phyloP scores from a whole-genome alignment of 2,797 vertebrate species.

The Poecilia velifera region DNA sequence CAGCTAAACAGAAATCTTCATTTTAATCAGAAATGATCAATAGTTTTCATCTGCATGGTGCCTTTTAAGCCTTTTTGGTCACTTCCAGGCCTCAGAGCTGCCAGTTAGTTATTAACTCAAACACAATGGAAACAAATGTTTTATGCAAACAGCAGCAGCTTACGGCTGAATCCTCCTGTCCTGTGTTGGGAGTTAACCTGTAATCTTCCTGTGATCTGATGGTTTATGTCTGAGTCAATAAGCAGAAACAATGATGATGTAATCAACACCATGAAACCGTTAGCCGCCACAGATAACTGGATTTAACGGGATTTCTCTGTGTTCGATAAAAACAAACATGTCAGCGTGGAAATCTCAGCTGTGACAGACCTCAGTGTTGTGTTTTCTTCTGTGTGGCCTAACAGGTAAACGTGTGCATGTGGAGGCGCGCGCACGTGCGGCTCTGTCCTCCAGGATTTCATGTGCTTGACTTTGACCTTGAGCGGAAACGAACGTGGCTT shows the following conservation, averaged over 20 bases:
- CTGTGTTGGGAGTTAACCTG: not conserved
- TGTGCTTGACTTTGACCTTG: slow-evolving; percentile 70
- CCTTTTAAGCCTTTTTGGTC: not conserved
- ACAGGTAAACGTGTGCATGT: slow-evolving; percentile 12
- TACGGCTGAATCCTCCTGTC: not conserved
- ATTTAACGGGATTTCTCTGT: not conserved
- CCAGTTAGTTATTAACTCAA: not conserved
- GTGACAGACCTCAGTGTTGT: not conserved
- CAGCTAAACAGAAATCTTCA: not conserved
- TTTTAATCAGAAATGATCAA: not conserved
- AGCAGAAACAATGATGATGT: not conserved
- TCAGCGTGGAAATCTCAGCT: not conserved
- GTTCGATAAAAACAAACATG: not conserved
- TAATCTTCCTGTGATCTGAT: not conserved
- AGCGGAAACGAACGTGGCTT: slow-evolving; percentile 54
- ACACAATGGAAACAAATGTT: not conserved
- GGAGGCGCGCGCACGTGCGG: not conserved
- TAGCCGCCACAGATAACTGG: not conserved
- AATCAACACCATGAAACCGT: not conserved
- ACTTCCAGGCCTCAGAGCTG: not conserved
- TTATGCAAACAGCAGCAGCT: not conserved
- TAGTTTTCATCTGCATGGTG: not conserved
- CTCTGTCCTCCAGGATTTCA: slow-evolving; percentile 44
- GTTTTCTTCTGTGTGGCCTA: slow-evolving; percentile 4
- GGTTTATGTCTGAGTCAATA: not conserved